A percentile compares a stretch with the other conserved stretches of the same genome.
Evolutionary conservation across 2,113 vertebrate genomes (phyloP).

Genomic region (Orthonyx spaldingii): DNA sequence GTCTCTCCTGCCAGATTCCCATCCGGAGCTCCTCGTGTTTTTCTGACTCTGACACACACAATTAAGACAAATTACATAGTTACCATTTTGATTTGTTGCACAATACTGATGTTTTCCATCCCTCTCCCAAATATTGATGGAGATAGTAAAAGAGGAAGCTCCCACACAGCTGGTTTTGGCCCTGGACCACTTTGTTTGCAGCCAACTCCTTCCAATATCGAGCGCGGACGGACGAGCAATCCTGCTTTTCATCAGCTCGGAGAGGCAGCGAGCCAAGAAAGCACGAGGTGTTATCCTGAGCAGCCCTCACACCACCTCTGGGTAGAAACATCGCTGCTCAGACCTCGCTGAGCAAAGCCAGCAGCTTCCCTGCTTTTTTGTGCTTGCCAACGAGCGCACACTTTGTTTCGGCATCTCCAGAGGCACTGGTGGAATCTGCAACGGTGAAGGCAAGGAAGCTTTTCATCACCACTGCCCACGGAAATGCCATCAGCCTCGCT

Average conservation of each 20-base stretch:
- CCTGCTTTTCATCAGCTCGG: neutral
- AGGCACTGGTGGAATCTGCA: neutral
- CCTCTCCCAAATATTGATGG: slow-evolving; percentile 44
- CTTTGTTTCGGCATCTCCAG: neutral
- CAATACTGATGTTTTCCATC: slow-evolving; percentile 13
- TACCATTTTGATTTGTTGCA: slow-evolving; percentile 31
- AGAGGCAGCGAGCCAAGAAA: neutral
- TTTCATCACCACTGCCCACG: neutral
- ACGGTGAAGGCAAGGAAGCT: slow-evolving; percentile 14
- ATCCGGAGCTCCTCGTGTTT: neutral
- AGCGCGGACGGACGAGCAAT: neutral
- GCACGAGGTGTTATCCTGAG: neutral
- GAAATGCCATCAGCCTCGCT: neutral
- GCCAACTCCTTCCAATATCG: neutral
- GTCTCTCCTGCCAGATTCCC: slow-evolving; percentile 22
- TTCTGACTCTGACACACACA: neutral
- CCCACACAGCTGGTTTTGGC: slow-evolving; percentile 1
- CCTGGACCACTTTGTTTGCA: neutral
- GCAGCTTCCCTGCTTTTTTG: neutral
- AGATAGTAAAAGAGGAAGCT: neutral
- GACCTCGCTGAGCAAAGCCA: neutral
- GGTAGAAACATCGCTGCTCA: neutral
- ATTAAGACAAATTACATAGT: slow-evolving; percentile 59
- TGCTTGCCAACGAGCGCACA: rapidly evolving
- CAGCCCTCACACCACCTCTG: neutral